Conservation (phyloP, 2,797 vertebrate genomes). For the Loriculus beryllinus region DNA sequence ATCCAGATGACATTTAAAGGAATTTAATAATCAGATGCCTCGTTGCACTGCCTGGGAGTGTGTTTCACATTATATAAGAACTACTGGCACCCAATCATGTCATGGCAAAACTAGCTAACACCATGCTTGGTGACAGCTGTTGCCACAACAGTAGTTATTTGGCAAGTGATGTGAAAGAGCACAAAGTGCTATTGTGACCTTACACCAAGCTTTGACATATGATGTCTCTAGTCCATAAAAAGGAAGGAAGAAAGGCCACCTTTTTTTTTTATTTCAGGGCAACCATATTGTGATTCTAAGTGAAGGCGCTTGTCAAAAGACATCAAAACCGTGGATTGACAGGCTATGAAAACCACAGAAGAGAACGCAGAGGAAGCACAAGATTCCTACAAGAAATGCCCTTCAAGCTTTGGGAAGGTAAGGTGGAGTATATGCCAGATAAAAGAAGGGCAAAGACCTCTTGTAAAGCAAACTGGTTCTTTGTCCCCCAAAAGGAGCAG, state of each 20-base stretch:
- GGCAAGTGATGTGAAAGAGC: conserved; percentile 41
- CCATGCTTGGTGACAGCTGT: conserved; percentile 54
- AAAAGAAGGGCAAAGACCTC: not conserved
- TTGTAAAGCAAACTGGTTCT: not conserved
- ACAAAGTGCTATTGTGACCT: conserved; percentile 50
- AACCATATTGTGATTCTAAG: not conserved
- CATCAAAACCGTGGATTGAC: not conserved
- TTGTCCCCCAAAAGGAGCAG: not conserved
- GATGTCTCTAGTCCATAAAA: not conserved
- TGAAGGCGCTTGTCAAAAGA: not conserved
- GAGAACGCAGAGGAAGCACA: not conserved
- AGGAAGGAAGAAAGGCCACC: not conserved
- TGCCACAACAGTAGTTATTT: conserved; percentile 54
- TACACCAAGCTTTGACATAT: not conserved
- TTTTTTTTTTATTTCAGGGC: not conserved
- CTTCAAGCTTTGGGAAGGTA: not conserved
- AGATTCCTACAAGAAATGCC: not conserved
- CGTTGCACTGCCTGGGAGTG: conserved; percentile 10
- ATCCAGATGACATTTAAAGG: conserved; percentile 41
- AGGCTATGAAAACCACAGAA: not conserved
- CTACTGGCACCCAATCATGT: conserved; percentile 24
- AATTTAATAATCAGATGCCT: conserved; percentile 57
- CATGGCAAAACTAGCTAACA: conserved; percentile 53
- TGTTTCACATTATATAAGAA: conserved; percentile 52
- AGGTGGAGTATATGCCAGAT: not conserved